Base-by-base conservation (phyloP, 2,888 invertebrate species). In the Adelphocoris suturalis region DNA sequence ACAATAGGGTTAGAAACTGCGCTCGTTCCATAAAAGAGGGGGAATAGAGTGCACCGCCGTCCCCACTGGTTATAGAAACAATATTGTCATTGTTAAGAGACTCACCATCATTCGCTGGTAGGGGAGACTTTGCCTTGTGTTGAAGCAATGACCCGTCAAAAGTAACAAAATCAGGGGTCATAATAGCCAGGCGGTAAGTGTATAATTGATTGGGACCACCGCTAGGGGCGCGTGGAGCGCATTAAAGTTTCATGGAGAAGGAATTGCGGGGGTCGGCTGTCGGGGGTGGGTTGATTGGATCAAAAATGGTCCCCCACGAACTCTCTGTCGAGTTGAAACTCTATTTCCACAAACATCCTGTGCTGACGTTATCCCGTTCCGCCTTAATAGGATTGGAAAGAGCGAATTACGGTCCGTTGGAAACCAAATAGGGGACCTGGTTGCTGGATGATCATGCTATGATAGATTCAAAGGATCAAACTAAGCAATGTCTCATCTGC, bases 151-250 rank as follows among this genome's bases (percentile, higher is more conserved):
- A 88, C 88, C 88, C 88, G 88, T 88, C 57, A 88, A 88, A 88
- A 88, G 88, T 88, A 88, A 88, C 88, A 88, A 61, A 88, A 88
- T 88, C 88, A 88, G 27, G 52, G 88, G 88, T 88, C 78, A 88
- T 88, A 88, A 88, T 88, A 55, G 78, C 19, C 68, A 48, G 46
- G 86, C 86, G 88, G 80, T 88, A 88, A 88, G 88, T 88, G 78
- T 76, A 80, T 88, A 88, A 88, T 78, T 80, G 88, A 80, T 88
- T 88, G 80, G 55, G 86, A 19, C 19, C 68, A 75, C 68, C 86
- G 86, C 68, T 86, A 48, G 55, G 88, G 88, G 88, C 88, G 78
- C 88, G 88, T 88, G 88, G 88, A 78, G 27, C 88, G 52, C 78
- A 78, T 88, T 88, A 78, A 88, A 88, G 27, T 88, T 88, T 88